Percentiles rank a stretch among this genome's conserved stretches.
Evolutionary conservation across 2,888 invertebrate genomes (phyloP).

Genomic region (Drosophila infuscata): DNA sequence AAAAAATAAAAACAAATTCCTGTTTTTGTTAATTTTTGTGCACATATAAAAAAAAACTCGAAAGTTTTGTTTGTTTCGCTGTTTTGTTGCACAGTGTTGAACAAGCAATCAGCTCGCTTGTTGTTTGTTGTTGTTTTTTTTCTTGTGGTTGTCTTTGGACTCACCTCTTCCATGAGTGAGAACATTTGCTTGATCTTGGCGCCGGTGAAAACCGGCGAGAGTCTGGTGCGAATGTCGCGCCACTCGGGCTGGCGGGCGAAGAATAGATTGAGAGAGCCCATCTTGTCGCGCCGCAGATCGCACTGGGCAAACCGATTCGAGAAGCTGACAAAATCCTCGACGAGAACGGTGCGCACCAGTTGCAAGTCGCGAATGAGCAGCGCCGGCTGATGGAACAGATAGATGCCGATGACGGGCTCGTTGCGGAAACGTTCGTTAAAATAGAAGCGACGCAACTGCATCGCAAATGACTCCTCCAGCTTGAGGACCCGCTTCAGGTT

Average conservation of each 20-base stretch:
- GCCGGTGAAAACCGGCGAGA: constrained; percentile 85
- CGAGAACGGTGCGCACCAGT: constrained; percentile 84
- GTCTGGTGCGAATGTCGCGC: constrained; percentile 84
- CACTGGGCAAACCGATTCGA: constrained; percentile 79
- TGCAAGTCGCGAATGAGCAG: constrained; percentile 85
- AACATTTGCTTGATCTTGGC: constrained; percentile 85
- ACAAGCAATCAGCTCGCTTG: not conserved
- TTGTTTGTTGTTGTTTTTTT: not conserved
- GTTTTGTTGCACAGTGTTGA: constrained; percentile 41
- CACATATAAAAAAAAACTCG: no score
- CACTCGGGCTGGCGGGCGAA: constrained; percentile 85
- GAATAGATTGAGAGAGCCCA: constrained; percentile 85
- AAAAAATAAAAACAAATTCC: no score
- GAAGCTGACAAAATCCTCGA: constrained; percentile 86
- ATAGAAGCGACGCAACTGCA: constrained; percentile 84
- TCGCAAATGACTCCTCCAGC: constrained; percentile 79
- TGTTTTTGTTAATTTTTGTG: no score
- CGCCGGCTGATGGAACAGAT: constrained; percentile 85
- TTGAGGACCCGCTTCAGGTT: constrained; percentile 84
- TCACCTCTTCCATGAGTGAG: constrained; percentile 83
- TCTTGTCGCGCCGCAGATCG: constrained; percentile 81
- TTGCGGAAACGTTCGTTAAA: constrained; percentile 71
- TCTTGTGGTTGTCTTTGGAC: constrained; percentile 17
- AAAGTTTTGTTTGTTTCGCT: not conserved
- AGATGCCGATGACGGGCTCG: constrained; percentile 83